Evolutionary conservation across 2,113 vertebrate species (phyloP).

Genomic region (Mobula birostris): DNA sequence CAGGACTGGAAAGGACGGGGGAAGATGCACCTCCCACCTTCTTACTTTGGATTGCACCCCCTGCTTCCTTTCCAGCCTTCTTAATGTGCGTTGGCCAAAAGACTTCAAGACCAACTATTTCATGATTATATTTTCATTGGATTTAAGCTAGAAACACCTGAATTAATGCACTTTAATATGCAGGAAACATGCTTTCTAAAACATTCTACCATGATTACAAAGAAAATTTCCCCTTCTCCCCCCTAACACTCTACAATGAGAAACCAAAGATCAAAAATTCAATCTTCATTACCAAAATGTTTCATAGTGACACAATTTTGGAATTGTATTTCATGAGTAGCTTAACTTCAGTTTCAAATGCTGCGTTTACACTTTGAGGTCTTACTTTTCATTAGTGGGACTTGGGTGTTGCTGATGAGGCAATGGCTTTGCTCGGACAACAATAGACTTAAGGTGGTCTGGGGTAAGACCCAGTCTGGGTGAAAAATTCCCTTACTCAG

Average conservation of each 20-base stretch:
- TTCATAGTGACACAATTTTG: background rate
- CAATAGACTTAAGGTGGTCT: background rate
- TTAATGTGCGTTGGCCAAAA: constrained; percentile 69
- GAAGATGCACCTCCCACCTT: too few species aligned
- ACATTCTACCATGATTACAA: background rate
- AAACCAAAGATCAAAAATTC: background rate
- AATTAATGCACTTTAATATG: background rate
- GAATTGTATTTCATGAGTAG: background rate
- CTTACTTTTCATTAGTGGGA: background rate
- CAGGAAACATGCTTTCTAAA: background rate
- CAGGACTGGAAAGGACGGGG: too few species aligned
- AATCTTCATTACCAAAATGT: background rate
- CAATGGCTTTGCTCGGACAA: background rate
- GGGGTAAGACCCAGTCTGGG: background rate
- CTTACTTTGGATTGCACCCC: too few species aligned
- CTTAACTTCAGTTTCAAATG: background rate
- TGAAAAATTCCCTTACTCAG: background rate
- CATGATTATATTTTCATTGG: background rate
- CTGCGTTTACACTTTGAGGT: background rate
- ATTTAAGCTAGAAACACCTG: background rate
- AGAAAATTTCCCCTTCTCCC: background rate
- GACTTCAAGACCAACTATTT: constrained; percentile 47
- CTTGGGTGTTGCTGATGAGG: background rate
- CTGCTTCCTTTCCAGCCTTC: background rate
- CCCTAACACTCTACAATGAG: background rate